phyloP scores from a whole-genome alignment of 2,888 invertebrate species.

The Phlogophora meticulosa region DNA sequence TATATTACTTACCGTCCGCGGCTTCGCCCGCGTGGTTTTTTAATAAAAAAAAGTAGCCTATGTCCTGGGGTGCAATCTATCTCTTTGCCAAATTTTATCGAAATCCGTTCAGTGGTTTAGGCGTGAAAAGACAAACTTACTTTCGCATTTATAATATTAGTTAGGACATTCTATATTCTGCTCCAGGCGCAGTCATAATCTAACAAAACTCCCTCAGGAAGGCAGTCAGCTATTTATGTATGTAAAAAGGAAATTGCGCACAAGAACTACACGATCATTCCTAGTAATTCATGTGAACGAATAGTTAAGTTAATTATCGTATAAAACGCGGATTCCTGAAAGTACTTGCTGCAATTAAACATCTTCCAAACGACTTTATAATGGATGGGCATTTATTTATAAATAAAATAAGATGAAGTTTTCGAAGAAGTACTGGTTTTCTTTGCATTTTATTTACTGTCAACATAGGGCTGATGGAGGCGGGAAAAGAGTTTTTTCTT shows the following conservation, averaged over 20 bases:
- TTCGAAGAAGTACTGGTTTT: background rate
- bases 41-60: no score
- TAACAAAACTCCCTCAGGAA: background rate
- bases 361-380: conserved; percentile 28
- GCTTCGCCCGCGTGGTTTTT: no score
- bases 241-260: conserved; percentile 24
- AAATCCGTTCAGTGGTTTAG: no score
- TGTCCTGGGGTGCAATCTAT: no score
- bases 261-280: conserved; percentile 18
- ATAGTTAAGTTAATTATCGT: conserved; percentile 37
- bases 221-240: background rate
- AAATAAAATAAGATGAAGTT: conserved; percentile 10
- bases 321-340: conserved; percentile 26
- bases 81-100: no score
- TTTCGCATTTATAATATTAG: no score
- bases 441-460: conserved; percentile 29
- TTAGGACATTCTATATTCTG: no score
- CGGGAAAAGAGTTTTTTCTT: background rate
- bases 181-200: background rate
- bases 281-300: conserved; percentile 17
- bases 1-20: no score
- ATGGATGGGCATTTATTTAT: conserved; percentile 23
- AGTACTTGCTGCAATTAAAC: conserved; percentile 41
- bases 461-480: background rate
- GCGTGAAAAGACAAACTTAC: no score